Evolutionary conservation across 2,888 invertebrate genomes (phyloP), one percentile per base, ranked within the genome.

Genomic region (Fragum whitleyi): DNA sequence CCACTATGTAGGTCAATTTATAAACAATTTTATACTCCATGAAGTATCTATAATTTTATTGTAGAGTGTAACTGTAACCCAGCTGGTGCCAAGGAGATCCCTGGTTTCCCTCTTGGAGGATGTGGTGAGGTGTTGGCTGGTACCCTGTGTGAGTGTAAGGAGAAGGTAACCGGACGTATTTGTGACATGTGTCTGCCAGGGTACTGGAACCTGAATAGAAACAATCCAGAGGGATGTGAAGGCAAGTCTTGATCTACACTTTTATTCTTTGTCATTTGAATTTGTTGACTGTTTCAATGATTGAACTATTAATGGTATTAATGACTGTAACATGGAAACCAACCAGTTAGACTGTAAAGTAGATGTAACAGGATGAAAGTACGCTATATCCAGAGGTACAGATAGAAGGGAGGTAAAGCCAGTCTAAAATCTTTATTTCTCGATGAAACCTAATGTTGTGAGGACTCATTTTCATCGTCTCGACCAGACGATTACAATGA

Each of bases 131-230:
- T 97, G 97, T 85, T 86, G 0, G 96, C 96, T 14, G 99, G 99
- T 0, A 97, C 98, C 92, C 95, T 99, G 0, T 99, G 99, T 90
- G 96, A 98, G 89, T 99, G 99, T 93, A 99, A 99, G 93, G 97
- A 97, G 68, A 96, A 97, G 2, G 99, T 99, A 0, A 96, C 96
- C 84, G 99, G 99, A 0, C 96, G 98, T 74, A 98, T 98, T 90
- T 99, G 99, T 92, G 96, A 99, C 92, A 96, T 96, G 90, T 99
- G 99, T 94, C 97, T 97, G 92, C 97, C 98, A 0, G 95, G 98
- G 0, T 99, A 96, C 94, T 99, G 98, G 98, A 98, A 98, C 94
- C 95, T 99, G 23, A 96, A 97, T 92, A 95, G 96, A 14, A 96
- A 96, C 89, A 99, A 99, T 94, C 96, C 97, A 0, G 95, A 96